Base-by-base conservation (phyloP, 1,140 invertebrate genomes). In the Antheraea pernyi region DNA sequence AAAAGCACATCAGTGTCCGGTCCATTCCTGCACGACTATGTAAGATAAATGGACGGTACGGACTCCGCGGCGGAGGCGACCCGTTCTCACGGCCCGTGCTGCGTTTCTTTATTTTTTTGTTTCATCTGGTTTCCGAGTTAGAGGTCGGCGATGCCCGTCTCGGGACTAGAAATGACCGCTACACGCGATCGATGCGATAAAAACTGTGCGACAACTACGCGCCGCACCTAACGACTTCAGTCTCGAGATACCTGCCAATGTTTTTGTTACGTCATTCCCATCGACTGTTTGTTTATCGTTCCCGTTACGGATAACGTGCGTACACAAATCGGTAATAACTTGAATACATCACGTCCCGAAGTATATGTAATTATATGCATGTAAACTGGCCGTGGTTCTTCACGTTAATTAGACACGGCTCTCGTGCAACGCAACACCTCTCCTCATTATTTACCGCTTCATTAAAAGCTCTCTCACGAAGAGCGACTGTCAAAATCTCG, bases 11-110 rank as follows among this genome's bases (percentile, higher is more conserved):
- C 77, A 80, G 78, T 83, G 81, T 81, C 79, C 85, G 81, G 80
- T 83, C 82, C 84, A 89, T 89, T 88, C 87, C 82, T 82, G 85
- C 89, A 91, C 89, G 89, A 91, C 87, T 82, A 85, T 91, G 81
- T 80, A 88, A 90, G 89, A 91, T 91, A 91, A 91, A 91, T 91
- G 88, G 88, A 83, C 80, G 84, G 79, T 77, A 79, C 77, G 74
- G 75, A 78, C 72, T 79, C 71, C 81, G 81, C 81, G 77, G 73
- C 79, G 69, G 76, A 83, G 84, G 84, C 88, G 89, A 86, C 84
- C 83, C 85, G 88, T 91, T 91, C 89, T 91, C 89, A 91, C 89
- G 89, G 89, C 89, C 89, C 88, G 88, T 88, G 87, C 88, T 82
- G 81, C 77, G 81, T 84, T 83, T 81, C 79, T 79, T 83, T 86